Conservation (phyloP, 2,888 invertebrate genomes). For the Pammene aurita region DNA sequence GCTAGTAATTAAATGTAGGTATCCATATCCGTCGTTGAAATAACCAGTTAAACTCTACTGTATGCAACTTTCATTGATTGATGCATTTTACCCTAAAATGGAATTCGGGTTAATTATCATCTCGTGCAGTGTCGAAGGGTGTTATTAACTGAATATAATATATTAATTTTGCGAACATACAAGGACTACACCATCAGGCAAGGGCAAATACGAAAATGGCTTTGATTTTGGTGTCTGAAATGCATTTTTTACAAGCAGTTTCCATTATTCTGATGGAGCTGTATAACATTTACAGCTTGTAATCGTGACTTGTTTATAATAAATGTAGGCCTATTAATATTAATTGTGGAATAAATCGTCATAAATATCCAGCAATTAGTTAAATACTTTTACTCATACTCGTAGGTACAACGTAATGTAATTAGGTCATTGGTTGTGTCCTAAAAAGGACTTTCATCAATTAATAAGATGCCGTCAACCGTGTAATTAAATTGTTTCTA, state of each 20-base stretch:
- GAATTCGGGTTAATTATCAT: constrained; percentile 32
- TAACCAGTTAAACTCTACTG: not conserved
- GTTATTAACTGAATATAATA: constrained; percentile 22
- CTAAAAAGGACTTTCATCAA: constrained; percentile 10
- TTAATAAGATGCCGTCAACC: constrained; percentile 10
- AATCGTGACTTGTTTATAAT: constrained; percentile 16
- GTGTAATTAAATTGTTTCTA: not conserved
- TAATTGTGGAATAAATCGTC: not conserved
- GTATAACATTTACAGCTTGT: not conserved
- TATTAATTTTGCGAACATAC: constrained; percentile 15
- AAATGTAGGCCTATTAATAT: not conserved
- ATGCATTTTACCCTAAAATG: constrained; percentile 25
- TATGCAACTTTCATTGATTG: constrained; percentile 19
- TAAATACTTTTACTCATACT: not conserved
- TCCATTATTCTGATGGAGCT: too few species aligned
- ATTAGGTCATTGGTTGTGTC: constrained; percentile 16
- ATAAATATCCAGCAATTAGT: constrained; percentile 13
- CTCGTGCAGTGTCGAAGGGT: constrained; percentile 23
- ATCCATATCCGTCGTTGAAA: not conserved
- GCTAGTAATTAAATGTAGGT: constrained; percentile 2
- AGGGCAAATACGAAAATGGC: too few species aligned
- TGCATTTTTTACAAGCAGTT: too few species aligned
- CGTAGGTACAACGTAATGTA: constrained; percentile 8
- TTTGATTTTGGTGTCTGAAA: too few species aligned
- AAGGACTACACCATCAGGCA: not conserved